phyloP scores from a whole-genome alignment of 2,797 vertebrate species.

The Sebastiscus tertius region DNA sequence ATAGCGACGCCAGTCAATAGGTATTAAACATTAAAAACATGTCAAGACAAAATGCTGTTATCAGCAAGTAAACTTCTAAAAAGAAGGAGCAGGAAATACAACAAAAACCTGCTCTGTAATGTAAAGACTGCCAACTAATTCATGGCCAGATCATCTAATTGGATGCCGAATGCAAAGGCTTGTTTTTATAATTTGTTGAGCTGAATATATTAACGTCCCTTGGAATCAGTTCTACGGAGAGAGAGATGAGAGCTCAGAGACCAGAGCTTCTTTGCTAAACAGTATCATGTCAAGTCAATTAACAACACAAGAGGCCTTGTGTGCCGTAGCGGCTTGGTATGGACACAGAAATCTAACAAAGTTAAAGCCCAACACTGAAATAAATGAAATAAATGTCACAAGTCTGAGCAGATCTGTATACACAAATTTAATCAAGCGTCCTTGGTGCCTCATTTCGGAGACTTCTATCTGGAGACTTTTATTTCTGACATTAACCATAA shows the following conservation, averaged over 20 bases:
- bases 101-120: neutral
- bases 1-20: neutral
- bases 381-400: slow-evolving; percentile 75
- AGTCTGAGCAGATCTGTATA: slow-evolving; percentile 51
- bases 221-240: neutral
- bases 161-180: neutral
- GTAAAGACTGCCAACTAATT: neutral
- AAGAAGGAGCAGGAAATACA: neutral
- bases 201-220: neutral
- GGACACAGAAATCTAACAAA: slow-evolving; percentile 54
- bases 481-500: neutral
- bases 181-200: neutral
- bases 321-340: slow-evolving; percentile 35
- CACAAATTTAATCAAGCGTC: slow-evolving; percentile 67
- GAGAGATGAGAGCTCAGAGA: neutral
- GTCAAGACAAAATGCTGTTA: neutral
- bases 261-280: slow-evolving; percentile 48
- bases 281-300: slow-evolving; percentile 75
- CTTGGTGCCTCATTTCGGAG: slow-evolving; percentile 24
- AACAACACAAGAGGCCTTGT: slow-evolving; percentile 65
- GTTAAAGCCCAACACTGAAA: slow-evolving; percentile 62
- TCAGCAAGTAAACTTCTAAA: neutral
- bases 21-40: neutral
- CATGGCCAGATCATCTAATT: slow-evolving; percentile 7
- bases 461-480: neutral